Conservation (phyloP, 2,113 vertebrate genomes). For the Synchiropus splendidus region DNA sequence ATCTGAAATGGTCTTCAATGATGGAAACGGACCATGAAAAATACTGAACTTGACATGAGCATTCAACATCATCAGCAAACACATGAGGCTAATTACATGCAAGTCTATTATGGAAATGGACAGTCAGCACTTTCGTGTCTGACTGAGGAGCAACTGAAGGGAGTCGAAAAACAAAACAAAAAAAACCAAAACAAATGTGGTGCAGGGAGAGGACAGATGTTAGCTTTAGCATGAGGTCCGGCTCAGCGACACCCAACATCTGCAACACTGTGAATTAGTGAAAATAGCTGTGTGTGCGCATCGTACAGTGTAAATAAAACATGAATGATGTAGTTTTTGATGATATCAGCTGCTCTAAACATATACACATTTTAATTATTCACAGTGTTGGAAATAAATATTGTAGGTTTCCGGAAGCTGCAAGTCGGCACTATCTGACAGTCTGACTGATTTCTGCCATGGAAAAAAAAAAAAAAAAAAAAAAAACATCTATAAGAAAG, state of each 20-base stretch:
- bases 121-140: too few species aligned
- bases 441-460: too few species aligned
- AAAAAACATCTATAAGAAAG: not conserved
- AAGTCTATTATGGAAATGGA: too few species aligned
- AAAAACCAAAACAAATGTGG: not conserved
- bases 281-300: conserved; percentile 2
- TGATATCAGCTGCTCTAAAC: conserved; percentile 24
- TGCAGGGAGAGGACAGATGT: not conserved
- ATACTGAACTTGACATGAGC: too few species aligned
- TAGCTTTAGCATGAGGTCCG: not conserved
- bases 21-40: too few species aligned
- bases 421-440: not conserved
- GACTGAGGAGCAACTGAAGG: too few species aligned
- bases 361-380: conserved; percentile 19
- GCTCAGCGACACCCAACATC: conserved; percentile 12
- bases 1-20: too few species aligned
- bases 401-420: conserved; percentile 4
- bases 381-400: conserved; percentile 11
- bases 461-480: too few species aligned
- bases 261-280: conserved; percentile 26
- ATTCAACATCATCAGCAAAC: too few species aligned
- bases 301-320: conserved; percentile 17
- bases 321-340: conserved; percentile 12
- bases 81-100: too few species aligned
- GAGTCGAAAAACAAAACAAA: not conserved